Base-by-base conservation (phyloP, 2,888 invertebrate species). In the Tromatobia lineatoria region DNA sequence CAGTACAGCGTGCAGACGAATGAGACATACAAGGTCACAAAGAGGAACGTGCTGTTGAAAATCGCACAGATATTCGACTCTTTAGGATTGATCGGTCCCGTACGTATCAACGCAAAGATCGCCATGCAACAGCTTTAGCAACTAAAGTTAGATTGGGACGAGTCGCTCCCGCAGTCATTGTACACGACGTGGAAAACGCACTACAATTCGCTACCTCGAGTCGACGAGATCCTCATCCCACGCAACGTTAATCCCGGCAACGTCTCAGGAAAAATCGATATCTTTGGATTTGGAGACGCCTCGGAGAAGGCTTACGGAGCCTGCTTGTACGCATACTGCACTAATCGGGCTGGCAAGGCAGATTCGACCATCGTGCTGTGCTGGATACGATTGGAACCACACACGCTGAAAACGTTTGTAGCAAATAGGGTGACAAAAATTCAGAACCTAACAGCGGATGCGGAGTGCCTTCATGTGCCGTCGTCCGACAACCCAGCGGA, bases 241-340 rank as follows among this genome's bases (percentile, higher is more conserved):
- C 29, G 75, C 7, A 69, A 29, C 23, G 23, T 75, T n/a, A 70
- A 54, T 42, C 64, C 70, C 38, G 20, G 45, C 0, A 52, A 82
- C n/a, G 23, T 74, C 6, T 71, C 61, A 3, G 47, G 6, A 11
- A 23, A 45, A 3, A 54, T 81, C 13, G 74, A 84, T 11, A 18
- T 84, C n/a, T 81, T 81, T 59, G 89, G 87, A 0, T 91, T 90
- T 29, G 74, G 6, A 89, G 83, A 34, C 34, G 34, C 34, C 34
- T 34, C 34, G 8, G 34, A 7, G 8, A 34, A 34, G 34, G 34
- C 34, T 0, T 90, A 87, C 50, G 88, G 88, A n/a, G 89, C 88
- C 0, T 88, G 88, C 54, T 25, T 89, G 0, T 89, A 89, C 66
- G 23, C 86, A 2, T 52, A 64, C 11, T 50, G 78, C n/a, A 38